Evolutionary conservation across 2,797 vertebrate species (phyloP).

Genomic region (Sebastes ruberrimus): DNA sequence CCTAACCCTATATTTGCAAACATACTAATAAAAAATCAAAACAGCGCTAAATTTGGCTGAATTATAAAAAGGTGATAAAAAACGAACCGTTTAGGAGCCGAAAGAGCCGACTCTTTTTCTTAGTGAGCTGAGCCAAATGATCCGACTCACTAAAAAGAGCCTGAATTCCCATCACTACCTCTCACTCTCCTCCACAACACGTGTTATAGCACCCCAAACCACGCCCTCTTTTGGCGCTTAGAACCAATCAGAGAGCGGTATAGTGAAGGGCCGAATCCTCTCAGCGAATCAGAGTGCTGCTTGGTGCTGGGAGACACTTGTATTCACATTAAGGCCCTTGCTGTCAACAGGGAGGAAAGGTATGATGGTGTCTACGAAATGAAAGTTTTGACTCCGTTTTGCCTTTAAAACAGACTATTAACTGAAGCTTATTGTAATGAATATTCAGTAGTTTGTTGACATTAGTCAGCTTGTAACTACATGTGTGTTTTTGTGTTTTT

Average conservation of each 20-base stretch:
- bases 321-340: slow-evolving; percentile 40
- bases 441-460: neutral
- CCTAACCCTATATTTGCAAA: too few relatives aligned
- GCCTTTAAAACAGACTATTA: neutral
- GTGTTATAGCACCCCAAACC: neutral
- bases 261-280: neutral
- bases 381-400: slow-evolving; percentile 12
- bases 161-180: neutral
- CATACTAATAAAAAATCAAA: too few relatives aligned
- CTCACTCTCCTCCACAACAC: slow-evolving; percentile 12
- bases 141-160: too few relatives aligned
- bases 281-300: slow-evolving; percentile 57
- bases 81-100: too few relatives aligned
- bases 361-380: slow-evolving; percentile 45
- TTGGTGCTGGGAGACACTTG: slow-evolving; percentile 45
- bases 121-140: too few relatives aligned
- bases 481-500: neutral
- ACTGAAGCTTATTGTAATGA: neutral
- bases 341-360: slow-evolving; percentile 63
- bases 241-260: slow-evolving; percentile 35
- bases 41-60: too few relatives aligned
- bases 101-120: too few relatives aligned
- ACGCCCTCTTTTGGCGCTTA: neutral
- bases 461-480: neutral
- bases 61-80: too few relatives aligned